phyloP scores from a whole-genome alignment of 1,140 invertebrate genomes.

The Fragariocoptes setiger region DNA sequence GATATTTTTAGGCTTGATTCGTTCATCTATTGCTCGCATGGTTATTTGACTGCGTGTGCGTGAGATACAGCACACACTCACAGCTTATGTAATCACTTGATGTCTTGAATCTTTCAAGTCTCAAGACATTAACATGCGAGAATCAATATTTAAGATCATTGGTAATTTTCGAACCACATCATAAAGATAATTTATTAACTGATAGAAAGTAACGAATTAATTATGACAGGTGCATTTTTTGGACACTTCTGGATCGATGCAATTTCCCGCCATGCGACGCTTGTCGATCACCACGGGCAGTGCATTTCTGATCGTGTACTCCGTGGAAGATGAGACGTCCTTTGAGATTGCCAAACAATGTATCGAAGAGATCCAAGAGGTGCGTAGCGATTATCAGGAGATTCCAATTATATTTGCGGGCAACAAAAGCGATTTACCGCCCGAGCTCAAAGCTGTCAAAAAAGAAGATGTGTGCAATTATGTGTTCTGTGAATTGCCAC shows the following conservation, averaged over 20 bases:
- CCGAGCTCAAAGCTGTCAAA: constrained; percentile 22
- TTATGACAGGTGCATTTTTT: constrained; percentile 42
- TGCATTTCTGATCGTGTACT: constrained; percentile 60
- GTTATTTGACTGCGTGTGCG: too few species aligned
- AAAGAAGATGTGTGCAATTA: constrained; percentile 41
- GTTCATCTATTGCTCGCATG: too few species aligned
- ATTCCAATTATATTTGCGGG: constrained; percentile 54
- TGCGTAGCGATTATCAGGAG: constrained; percentile 33
- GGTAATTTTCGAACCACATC: too few species aligned
- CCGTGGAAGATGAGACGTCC: constrained; percentile 37
- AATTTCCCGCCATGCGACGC: constrained; percentile 50
- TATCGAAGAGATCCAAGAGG: constrained; percentile 48
- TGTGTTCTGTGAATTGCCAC: constrained; percentile 36
- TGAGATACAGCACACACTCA: too few species aligned
- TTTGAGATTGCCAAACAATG: constrained; percentile 41
- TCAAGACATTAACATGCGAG: too few species aligned
- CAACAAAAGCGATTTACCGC: constrained; percentile 40
- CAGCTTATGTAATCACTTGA: too few species aligned
- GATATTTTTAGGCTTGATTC: too few species aligned
- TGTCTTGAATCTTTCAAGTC: too few species aligned
- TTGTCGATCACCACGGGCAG: constrained; percentile 58
- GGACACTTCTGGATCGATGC: constrained; percentile 52
- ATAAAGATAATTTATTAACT: too few species aligned
- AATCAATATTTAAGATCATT: too few species aligned
- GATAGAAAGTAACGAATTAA: too few species aligned